Evolutionary conservation across 2,797 vertebrate species (phyloP).

Genomic region (Cyprinodon diabolis): DNA sequence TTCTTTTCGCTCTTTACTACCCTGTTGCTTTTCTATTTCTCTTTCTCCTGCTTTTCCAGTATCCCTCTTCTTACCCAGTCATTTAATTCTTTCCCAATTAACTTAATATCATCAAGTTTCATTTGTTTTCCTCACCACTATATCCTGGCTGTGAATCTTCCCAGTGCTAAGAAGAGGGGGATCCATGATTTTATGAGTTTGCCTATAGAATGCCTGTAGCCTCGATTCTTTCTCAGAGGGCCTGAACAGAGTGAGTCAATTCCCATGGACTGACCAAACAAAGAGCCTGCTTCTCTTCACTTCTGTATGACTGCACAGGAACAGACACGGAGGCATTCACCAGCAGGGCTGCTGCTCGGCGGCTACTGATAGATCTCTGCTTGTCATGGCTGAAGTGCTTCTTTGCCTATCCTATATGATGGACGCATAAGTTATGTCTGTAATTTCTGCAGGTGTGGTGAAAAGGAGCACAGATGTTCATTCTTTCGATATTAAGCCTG

Average conservation of each 20-base stretch:
- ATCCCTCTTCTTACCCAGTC: constrained; percentile 33
- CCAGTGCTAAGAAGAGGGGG: constrained; percentile 31
- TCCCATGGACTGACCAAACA: constrained; percentile 77
- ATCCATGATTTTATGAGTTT: constrained; percentile 46
- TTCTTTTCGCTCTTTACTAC: constrained; percentile 64
- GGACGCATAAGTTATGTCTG: constrained; percentile 1
- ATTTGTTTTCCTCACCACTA: constrained; percentile 23
- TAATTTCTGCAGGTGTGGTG: constrained; percentile 1
- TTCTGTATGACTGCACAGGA: constrained; percentile 77
- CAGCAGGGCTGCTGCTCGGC: constrained; percentile 49
- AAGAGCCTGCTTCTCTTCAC: constrained; percentile 69
- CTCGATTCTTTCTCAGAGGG: constrained; percentile 66
- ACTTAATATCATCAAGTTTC: constrained; percentile 36
- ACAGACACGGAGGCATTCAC: constrained; percentile 74
- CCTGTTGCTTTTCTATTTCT: constrained; percentile 48
- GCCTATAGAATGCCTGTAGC: constrained; percentile 63
- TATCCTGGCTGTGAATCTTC: constrained; percentile 53
- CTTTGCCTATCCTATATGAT: constrained; percentile 38
- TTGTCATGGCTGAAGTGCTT: constrained; percentile 27
- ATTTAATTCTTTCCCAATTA: constrained; percentile 33
- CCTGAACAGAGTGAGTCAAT: constrained; percentile 62
- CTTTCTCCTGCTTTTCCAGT: constrained; percentile 30
- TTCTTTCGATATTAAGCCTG: neutral
- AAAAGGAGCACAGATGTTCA: neutral
- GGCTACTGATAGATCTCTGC: constrained; percentile 57